These are phyloP conservation scores for Andrena hattorfiana DNA, from an alignment of 2,888 invertebrate genomes.

Conservation along the genomic window DNA sequence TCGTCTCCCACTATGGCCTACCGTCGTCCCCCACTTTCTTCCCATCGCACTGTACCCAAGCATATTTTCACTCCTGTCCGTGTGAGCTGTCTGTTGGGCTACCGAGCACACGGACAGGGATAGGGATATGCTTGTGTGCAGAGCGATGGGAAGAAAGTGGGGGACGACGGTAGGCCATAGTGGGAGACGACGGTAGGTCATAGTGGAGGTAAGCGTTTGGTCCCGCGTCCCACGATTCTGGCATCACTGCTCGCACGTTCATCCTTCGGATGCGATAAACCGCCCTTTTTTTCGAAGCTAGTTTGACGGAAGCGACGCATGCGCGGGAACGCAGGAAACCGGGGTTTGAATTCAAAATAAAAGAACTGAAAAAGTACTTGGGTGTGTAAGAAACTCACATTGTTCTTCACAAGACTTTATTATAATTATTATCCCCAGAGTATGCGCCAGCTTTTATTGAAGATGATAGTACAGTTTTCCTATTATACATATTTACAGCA, in stretches of 20 bases:
- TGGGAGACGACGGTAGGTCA: too few relatives aligned
- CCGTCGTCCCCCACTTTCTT: too few relatives aligned
- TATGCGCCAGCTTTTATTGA: constrained; percentile 22
- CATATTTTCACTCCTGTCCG: too few relatives aligned
- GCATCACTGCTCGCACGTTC: not conserved
- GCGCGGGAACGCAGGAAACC: not conserved
- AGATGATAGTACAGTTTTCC: constrained; percentile 35
- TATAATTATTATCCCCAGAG: constrained; percentile 30
- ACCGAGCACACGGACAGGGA: too few relatives aligned
- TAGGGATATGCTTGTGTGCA: too few relatives aligned
- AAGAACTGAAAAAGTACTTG: not conserved
- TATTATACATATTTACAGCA: constrained; percentile 66
- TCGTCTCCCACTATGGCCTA: too few relatives aligned
- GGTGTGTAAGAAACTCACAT: not conserved
- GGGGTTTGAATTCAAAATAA: not conserved
- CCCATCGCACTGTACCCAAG: too few relatives aligned
- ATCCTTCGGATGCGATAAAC: not conserved
- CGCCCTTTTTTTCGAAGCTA: constrained; percentile 4
- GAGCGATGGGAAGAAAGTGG: too few relatives aligned
- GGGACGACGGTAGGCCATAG: too few relatives aligned
- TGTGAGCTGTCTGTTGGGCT: too few relatives aligned
- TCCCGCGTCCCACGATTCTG: too few relatives aligned
- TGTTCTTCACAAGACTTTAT: constrained; percentile 32
- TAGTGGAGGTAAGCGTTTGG: too few relatives aligned
- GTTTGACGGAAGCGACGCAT: not conserved